phyloP scores from a whole-genome alignment of 2,797 vertebrate genomes.

The Lacerta bilineata region DNA sequence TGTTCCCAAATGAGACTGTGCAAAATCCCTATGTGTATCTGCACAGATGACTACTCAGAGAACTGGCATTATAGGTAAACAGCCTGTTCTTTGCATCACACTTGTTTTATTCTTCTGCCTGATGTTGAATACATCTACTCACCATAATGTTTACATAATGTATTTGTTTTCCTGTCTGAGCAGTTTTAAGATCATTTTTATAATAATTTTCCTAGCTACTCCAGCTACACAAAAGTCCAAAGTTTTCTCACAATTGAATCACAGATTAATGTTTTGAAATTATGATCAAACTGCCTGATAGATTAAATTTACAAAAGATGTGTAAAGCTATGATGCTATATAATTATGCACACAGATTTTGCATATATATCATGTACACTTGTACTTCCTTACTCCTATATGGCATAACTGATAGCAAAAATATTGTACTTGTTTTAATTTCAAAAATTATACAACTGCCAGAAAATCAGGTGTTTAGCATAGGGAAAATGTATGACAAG shows the following conservation, averaged over 20 bases:
- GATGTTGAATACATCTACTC: not conserved
- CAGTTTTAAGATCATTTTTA: slow-evolving; percentile 5
- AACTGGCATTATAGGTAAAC: no score
- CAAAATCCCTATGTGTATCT: no score
- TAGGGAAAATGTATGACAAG: slow-evolving; percentile 22
- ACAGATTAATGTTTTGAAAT: not conserved
- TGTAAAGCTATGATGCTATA: not conserved
- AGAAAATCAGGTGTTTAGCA: slow-evolving; percentile 15
- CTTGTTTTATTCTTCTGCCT: not conserved
- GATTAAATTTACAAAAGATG: not conserved
- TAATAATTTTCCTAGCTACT: not conserved
- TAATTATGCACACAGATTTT: not conserved
- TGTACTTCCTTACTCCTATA: not conserved
- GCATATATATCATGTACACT: not conserved
- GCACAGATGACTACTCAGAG: no score
- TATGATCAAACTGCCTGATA: not conserved
- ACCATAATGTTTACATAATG: not conserved
- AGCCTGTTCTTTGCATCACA: not conserved
- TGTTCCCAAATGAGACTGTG: no score
- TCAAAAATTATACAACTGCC: slow-evolving; percentile 16
- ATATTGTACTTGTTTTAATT: not conserved
- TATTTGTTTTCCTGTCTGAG: not conserved
- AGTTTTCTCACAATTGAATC: not conserved
- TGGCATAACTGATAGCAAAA: not conserved
- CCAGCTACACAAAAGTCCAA: not conserved